Percentiles rank a stretch among this genome's conserved stretches.
phyloP scores from a whole-genome alignment of 2,888 invertebrate genomes.

The Dexiosoma caninum region DNA sequence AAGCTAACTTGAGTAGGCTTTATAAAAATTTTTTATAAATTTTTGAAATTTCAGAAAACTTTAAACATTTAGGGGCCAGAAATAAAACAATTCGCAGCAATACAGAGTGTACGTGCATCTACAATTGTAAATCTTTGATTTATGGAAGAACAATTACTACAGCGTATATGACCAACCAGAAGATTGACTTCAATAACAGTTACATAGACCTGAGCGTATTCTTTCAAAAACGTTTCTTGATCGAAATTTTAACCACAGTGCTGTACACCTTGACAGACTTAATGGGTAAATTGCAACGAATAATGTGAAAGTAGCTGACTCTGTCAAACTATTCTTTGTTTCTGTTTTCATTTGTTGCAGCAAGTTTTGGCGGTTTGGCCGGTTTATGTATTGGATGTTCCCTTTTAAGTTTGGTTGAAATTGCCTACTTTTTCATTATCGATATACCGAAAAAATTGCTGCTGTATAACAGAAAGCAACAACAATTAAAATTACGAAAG shows the following conservation, averaged over 20 bases:
- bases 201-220: conserved; percentile 74
- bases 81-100: too few relatives aligned
- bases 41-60: conserved; percentile 13
- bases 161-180: conserved; percentile 45
- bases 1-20: too few relatives aligned
- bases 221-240: conserved; percentile 72
- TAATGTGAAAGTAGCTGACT: too few relatives aligned
- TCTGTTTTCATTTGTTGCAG: too few relatives aligned
- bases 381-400: conserved; percentile 79
- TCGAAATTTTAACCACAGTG: conserved; percentile 77
- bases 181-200: conserved; percentile 60
- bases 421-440: conserved; percentile 74
- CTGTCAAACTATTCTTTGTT: too few relatives aligned
- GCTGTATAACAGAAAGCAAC: not conserved
- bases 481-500: not conserved
- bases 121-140: conserved; percentile 72
- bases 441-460: conserved; percentile 68
- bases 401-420: conserved; percentile 77
- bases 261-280: conserved; percentile 77
- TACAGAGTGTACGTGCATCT: too few relatives aligned
- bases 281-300: conserved; percentile 71
- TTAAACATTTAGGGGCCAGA: not conserved
- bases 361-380: conserved; percentile 78
- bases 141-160: conserved; percentile 67
- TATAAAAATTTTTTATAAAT: too few relatives aligned